A percentile compares a stretch with the other conserved stretches of the same genome.
These are phyloP conservation scores for Babyrousa celebensis DNA, from an alignment of 2,797 vertebrate species.

Conservation along the genomic window DNA sequence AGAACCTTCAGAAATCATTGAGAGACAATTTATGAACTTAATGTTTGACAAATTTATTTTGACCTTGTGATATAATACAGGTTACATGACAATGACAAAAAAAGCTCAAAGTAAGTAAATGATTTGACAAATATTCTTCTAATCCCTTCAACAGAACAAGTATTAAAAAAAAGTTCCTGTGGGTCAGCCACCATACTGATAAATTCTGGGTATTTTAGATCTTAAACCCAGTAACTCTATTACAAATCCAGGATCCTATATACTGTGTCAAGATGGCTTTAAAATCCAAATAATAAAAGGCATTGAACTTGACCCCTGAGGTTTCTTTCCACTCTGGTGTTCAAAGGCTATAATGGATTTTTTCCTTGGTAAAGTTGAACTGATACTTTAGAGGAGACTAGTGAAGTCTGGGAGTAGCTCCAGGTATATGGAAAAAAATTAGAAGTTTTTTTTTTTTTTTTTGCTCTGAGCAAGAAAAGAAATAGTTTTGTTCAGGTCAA, in stretches of 20 bases:
- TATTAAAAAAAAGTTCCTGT: background rate
- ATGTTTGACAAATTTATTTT: background rate
- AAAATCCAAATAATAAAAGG: conserved; percentile 60
- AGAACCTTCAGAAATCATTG: background rate
- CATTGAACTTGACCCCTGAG: background rate
- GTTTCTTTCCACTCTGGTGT: background rate
- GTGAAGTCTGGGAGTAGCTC: background rate
- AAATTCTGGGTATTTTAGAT: conserved; percentile 21
- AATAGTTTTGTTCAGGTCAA: conserved; percentile 11
- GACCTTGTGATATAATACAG: conserved; percentile 27
- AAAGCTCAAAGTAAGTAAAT: background rate
- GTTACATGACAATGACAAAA: background rate
- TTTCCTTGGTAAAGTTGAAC: background rate
- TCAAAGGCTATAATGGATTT: background rate
- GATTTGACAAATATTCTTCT: conserved; percentile 10
- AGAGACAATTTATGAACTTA: background rate
- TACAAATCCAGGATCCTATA: conserved; percentile 33
- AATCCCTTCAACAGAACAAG: background rate
- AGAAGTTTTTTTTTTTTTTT: background rate
- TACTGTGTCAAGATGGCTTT: background rate
- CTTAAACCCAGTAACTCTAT: background rate
- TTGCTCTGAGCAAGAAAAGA: conserved; percentile 2
- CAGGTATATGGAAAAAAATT: background rate
- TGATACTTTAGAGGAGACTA: background rate
- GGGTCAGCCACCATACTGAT: background rate